Evolutionary conservation across 2,888 invertebrate species (phyloP).

Genomic region (Aelia acuminata): DNA sequence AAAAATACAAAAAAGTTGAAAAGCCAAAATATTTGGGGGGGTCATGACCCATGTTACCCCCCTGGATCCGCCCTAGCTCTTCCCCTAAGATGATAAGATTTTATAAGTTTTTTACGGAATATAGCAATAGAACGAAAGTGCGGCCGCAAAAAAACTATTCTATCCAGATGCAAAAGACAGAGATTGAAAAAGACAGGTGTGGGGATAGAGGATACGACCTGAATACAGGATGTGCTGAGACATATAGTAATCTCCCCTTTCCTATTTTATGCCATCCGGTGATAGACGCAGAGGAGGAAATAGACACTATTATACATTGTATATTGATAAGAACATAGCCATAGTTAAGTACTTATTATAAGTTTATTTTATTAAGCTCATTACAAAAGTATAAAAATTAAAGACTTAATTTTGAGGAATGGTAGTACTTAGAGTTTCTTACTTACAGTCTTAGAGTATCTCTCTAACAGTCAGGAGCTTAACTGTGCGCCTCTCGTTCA

Average conservation of each 20-base stretch:
- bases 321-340: no score
- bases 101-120: not conserved
- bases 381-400: no score
- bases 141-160: not conserved
- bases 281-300: not conserved
- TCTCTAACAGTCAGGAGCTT: no score
- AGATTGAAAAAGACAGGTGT: conserved; percentile 18
- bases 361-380: no score
- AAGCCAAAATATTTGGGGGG: no score
- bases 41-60: not conserved
- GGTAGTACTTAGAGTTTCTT: no score
- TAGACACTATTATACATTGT: not conserved
- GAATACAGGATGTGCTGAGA: not conserved
- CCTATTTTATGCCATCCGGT: not conserved
- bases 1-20: no score
- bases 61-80: not conserved
- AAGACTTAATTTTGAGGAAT: no score
- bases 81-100: no score
- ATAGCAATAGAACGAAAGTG: not conserved
- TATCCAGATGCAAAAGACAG: not conserved
- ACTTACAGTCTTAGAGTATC: no score
- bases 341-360: no score
- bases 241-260: not conserved
- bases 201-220: not conserved
- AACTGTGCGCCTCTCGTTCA: no score